Percentiles rank a stretch among this genome's conserved stretches.
Conservation (phyloP, 1,140 invertebrate genomes). For the Euglossa dilemma region DNA sequence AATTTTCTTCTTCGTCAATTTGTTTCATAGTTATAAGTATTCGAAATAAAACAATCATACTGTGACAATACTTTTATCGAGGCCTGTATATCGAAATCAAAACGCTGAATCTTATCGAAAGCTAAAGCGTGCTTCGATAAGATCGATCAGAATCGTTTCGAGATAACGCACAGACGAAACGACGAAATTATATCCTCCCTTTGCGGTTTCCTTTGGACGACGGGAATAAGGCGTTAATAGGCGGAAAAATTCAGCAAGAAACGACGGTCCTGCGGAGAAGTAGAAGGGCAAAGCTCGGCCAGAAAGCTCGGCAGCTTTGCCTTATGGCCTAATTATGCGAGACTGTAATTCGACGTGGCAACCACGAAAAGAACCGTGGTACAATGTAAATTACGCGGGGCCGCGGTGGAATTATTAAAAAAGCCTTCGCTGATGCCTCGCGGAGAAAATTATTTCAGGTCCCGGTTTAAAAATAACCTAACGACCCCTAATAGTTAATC, state of each 20-base stretch:
- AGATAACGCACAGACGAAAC: constrained; percentile 5
- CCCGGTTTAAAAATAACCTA: neutral
- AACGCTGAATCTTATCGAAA: no score
- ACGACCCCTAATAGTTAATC: neutral
- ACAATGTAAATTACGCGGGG: constrained; percentile 27
- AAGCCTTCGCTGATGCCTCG: neutral
- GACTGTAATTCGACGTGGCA: constrained; percentile 52
- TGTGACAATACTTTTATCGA: no score
- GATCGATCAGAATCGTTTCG: constrained; percentile 16
- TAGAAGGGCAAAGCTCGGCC: neutral
- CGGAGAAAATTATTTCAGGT: neutral
- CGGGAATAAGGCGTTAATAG: constrained; percentile 55
- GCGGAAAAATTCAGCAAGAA: constrained; percentile 44
- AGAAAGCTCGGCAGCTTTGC: constrained; percentile 37
- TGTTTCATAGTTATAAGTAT: no score
- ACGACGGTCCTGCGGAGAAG: neutral
- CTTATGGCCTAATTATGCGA: constrained; percentile 59
- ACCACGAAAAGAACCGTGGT: constrained; percentile 25
- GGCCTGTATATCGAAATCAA: neutral
- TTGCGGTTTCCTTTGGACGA: constrained; percentile 32
- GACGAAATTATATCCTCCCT: constrained; percentile 50
- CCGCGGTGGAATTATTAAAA: constrained; percentile 15
- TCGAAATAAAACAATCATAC: no score
- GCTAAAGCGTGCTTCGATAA: neutral
- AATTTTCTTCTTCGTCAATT: no score